Base-by-base conservation (phyloP, 2,888 invertebrate species). In the Amblyjoppa fuscipennis region DNA sequence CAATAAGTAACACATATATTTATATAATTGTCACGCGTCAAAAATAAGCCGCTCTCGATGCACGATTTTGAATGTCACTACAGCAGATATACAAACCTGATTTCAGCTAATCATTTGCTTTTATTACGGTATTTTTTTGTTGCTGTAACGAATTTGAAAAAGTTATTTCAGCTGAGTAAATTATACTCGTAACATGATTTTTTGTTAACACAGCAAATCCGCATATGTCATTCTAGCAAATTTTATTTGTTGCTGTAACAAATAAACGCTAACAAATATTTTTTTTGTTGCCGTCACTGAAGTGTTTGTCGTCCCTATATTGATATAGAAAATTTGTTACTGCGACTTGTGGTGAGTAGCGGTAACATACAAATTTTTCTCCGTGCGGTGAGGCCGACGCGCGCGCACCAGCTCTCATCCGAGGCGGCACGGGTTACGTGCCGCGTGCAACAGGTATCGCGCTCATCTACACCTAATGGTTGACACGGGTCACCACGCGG, bases 271-370 rank as follows among this genome's bases (percentile, higher is more conserved):
- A 51, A 53, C 51, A 51, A 71, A 71, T 34, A 31, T 53, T 53
- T 34, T 20, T 31, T 71, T 28, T 53, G 53, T 53, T 53, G 38
- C 56, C 38, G 41, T 56, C n/a, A 73, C 38, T 34, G 34, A 73
- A 59, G 20, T 38, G 53, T 56, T 53, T 73, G 56, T 56, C 49
- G 49, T 69, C 49, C 13, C 69, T 69, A 69, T 69, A 56, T 56
- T 56, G 20, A 56, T 25, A 56, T 64, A 64, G 64, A 64, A 64
- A 64, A 64, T 64, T 64, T 64, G 64, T 34, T 64, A 34, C 64
- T 9, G 64, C 34, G 16, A 64, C 64, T 64, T 64, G 64, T 28
- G 64, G 64, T 56, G 25, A 56, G 56, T 56, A 3, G 28, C 25
- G 6, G 56, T 20, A 56, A 56, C 56, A 7, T 56, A 56, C 6